Percentiles rank a stretch among this genome's conserved stretches.
These are phyloP conservation scores for Lepus oiostolus DNA, from an alignment of 2,797 vertebrate genomes.

Conservation along the genomic window DNA sequence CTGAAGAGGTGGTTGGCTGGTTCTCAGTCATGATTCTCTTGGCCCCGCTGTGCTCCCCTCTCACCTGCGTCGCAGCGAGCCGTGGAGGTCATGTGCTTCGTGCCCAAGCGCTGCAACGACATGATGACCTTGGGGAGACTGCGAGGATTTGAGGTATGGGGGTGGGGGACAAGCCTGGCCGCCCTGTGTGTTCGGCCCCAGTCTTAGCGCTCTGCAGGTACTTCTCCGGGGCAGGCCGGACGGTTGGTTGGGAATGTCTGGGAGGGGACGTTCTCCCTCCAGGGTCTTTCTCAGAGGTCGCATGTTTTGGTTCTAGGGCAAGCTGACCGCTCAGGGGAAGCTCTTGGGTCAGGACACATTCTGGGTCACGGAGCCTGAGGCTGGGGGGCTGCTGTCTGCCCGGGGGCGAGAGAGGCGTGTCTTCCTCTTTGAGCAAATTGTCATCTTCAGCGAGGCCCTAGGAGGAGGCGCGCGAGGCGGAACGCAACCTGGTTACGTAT, in stretches of 20 bases:
- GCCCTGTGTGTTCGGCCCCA: background rate
- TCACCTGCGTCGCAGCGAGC: slow-evolving; percentile 91
- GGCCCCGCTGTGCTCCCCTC: background rate
- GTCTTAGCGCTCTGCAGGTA: background rate
- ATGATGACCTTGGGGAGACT: slow-evolving; percentile 98
- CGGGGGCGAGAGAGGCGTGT: slow-evolving; percentile 94
- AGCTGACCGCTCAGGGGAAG: slow-evolving; percentile 96
- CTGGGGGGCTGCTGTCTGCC: slow-evolving; percentile 90
- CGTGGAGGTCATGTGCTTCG: slow-evolving; percentile 97
- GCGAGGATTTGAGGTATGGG: slow-evolving; percentile 95
- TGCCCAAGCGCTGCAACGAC: slow-evolving; percentile 96
- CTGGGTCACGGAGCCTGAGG: slow-evolving; percentile 93
- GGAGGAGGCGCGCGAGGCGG: slow-evolving; percentile 94
- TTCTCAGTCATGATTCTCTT: background rate
- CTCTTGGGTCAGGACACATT: slow-evolving; percentile 97
- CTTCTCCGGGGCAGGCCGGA: background rate
- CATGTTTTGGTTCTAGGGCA: slow-evolving; percentile 90
- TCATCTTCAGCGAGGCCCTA: slow-evolving; percentile 96
- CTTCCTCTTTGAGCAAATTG: slow-evolving; percentile 97
- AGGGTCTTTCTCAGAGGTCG: background rate
- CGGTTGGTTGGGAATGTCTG: background rate
- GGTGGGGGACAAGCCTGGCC: background rate
- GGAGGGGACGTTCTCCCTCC: background rate
- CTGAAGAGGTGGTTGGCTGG: slow-evolving; percentile 5
- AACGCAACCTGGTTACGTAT: slow-evolving; percentile 93